A percentile compares a stretch with the other conserved stretches of the same genome.
phyloP scores from a whole-genome alignment of 1,140 invertebrate genomes.

The Brachionus rotundiformis region DNA sequence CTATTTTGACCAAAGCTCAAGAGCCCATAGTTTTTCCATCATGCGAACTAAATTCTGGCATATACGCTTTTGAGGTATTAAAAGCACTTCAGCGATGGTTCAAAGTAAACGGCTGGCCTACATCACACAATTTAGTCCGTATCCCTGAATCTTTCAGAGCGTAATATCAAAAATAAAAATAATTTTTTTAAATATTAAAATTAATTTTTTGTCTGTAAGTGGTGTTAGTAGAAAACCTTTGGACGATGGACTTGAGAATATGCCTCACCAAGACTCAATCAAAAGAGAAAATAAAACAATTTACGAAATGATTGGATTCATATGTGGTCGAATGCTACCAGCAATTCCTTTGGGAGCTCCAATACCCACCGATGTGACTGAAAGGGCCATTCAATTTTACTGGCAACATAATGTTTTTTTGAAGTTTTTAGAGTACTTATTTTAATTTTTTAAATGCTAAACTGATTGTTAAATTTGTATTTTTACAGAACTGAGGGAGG shows the following conservation, averaged over 20 bases:
- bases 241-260: conserved; percentile 39
- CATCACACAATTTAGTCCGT: conserved; percentile 3
- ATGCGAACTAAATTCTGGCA: conserved; percentile 3
- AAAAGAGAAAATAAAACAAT: conserved; percentile 55
- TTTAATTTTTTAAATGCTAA: not conserved
- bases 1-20: conserved; percentile 30
- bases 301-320: conserved; percentile 63
- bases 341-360: conserved; percentile 60
- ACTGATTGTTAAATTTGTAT: not conserved
- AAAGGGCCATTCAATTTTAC: conserved; percentile 62
- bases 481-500: conserved; percentile 61
- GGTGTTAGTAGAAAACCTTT: conserved; percentile 32
- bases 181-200: not conserved
- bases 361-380: conserved; percentile 59
- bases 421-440: conserved; percentile 62
- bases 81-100: conserved; percentile 45
- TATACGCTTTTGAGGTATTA: conserved; percentile 17
- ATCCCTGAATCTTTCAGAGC: conserved; percentile 47
- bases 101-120: conserved; percentile 33
- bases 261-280: conserved; percentile 39
- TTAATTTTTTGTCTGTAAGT: not conserved
- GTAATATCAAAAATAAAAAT: not conserved
- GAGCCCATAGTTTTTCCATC: conserved; percentile 47
- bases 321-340: conserved; percentile 59
- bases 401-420: conserved; percentile 63